A percentile compares a stretch with the other conserved stretches of the same genome.
Evolutionary conservation across 92 coral and sea anemone species (phyloP).

Genomic region (Umimayanthus kanabou): DNA sequence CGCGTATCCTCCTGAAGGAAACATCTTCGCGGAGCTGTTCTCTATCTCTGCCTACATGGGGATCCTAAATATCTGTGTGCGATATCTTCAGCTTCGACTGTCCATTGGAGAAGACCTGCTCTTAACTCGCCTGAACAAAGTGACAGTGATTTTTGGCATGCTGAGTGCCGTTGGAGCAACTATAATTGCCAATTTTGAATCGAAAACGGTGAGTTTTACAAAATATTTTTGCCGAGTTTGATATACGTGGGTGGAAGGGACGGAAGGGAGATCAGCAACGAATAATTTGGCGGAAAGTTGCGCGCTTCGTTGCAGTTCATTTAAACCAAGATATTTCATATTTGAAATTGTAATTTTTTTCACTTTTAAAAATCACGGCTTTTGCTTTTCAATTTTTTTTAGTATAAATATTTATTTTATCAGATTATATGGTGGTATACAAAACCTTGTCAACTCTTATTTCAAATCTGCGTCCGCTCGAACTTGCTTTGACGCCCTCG

Average conservation of each 20-base stretch:
- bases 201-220: conserved; percentile 68
- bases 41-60: conserved; percentile 75
- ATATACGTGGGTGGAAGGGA: background rate
- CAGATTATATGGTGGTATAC: background rate
- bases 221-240: background rate
- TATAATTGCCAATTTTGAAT: conserved; percentile 88
- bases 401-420: too few species aligned
- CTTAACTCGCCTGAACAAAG: conserved; percentile 77
- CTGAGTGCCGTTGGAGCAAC: conserved; percentile 84
- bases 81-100: conserved; percentile 82
- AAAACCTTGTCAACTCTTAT: background rate
- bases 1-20: conserved; percentile 85
- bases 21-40: conserved; percentile 86
- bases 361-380: background rate
- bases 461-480: background rate
- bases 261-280: background rate
- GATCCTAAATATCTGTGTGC: conserved; percentile 71
- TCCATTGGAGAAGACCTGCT: conserved; percentile 59
- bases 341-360: too few species aligned
- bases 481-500: background rate
- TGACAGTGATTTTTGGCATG: conserved; percentile 79
- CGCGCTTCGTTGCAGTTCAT: background rate
- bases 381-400: too few species aligned
- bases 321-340: background rate
- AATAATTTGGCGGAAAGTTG: background rate